These are phyloP conservation scores for Podarcis siculus DNA, from an alignment of 2,797 vertebrate species.

Conservation along the genomic window DNA sequence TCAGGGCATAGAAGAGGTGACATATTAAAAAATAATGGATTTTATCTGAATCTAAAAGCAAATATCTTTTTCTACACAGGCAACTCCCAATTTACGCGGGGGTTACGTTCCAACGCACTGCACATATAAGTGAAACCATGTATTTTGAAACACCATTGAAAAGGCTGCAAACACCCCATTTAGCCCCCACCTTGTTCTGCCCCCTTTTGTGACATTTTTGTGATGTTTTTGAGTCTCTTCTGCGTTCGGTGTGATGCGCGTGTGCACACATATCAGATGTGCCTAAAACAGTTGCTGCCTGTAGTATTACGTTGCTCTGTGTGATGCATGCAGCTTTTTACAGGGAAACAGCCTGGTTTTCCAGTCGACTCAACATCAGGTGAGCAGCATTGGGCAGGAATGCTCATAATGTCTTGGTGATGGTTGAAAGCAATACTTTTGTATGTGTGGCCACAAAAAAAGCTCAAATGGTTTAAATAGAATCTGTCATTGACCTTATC, in stretches of 20 bases:
- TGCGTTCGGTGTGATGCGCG: no score
- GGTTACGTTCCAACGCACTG: no score
- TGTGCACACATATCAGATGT: no score
- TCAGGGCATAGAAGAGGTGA: neutral
- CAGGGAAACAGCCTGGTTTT: neutral
- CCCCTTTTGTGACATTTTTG: no score
- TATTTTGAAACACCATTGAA: no score
- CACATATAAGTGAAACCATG: no score
- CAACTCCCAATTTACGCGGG: no score
- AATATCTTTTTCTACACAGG: neutral
- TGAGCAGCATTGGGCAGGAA: constrained; percentile 27
- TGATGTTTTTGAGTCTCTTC: no score
- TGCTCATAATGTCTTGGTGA: rapidly evolving
- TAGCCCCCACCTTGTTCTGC: no score
- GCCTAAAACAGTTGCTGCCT: neutral
- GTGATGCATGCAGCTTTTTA: neutral
- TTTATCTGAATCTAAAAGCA: constrained; percentile 15
- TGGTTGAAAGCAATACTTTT: neutral
- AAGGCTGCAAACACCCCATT: no score
- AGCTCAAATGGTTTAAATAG: neutral
- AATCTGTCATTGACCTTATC: neutral
- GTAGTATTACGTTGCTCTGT: neutral
- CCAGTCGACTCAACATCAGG: neutral
- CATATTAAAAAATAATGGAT: constrained; percentile 8
- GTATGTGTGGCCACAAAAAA: constrained; percentile 7